Percentiles rank a stretch among this genome's conserved stretches.
Evolutionary conservation across 1,140 invertebrate genomes (phyloP).

Genomic region (Harlomillsia oculata): DNA sequence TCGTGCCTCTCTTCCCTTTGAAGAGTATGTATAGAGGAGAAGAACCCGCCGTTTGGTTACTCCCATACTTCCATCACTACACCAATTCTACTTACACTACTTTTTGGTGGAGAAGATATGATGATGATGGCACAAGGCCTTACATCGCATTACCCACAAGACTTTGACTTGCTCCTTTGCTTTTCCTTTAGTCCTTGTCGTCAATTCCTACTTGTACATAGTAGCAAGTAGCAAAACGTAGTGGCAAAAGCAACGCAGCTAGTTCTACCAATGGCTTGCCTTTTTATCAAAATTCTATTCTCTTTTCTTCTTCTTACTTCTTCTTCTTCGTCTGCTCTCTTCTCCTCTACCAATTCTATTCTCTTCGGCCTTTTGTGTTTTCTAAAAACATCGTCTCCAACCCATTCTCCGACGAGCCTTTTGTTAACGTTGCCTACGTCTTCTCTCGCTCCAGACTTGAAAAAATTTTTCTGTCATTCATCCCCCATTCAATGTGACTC

Average conservation of each 20-base stretch:
- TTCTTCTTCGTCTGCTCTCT: constrained; percentile 20
- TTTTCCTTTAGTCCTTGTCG: background rate
- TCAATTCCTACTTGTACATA: background rate
- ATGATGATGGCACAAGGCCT: constrained; percentile 17
- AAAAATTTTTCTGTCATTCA: constrained; percentile 33
- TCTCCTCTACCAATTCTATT: constrained; percentile 21
- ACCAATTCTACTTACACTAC: too few species aligned
- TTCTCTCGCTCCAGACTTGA: constrained; percentile 20
- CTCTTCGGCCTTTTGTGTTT: constrained; percentile 27
- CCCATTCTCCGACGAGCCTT: constrained; percentile 25
- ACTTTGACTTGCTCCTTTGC: background rate
- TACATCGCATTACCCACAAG: constrained; percentile 8
- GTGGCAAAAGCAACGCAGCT: background rate
- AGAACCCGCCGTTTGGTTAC: too few species aligned
- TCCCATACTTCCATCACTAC: too few species aligned
- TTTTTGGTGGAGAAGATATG: constrained; percentile 18
- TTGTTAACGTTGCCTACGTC: constrained; percentile 18
- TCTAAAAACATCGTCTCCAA: constrained; percentile 30
- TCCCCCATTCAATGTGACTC: background rate
- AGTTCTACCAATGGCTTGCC: constrained; percentile 17
- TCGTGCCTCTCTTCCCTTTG: constrained; percentile 18
- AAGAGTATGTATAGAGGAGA: too few species aligned
- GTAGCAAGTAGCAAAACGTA: background rate
- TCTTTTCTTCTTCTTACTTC: constrained; percentile 12
- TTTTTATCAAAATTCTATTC: constrained; percentile 30